Conservation (phyloP, 2,888 invertebrate genomes). For the Alloplasta piceator region DNA sequence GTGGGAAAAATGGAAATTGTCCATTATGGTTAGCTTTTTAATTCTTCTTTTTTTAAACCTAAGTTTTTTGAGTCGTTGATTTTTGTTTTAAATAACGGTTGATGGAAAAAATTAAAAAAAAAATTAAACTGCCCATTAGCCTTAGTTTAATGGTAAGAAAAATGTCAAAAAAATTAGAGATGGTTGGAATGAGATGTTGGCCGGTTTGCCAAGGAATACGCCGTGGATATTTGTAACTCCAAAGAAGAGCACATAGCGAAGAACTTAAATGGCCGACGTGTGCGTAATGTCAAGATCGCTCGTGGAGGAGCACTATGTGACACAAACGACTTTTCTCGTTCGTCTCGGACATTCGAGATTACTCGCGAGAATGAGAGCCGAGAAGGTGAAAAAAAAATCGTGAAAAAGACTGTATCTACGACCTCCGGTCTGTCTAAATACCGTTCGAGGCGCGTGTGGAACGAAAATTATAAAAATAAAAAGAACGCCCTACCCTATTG, state of each 20-base stretch:
- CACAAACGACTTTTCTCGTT: slow-evolving; percentile 12
- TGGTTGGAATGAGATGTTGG: too few species aligned
- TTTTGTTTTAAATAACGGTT: too few species aligned
- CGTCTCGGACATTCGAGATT: slow-evolving; percentile 11
- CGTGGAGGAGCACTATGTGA: slow-evolving; percentile 13
- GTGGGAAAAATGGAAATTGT: too few species aligned
- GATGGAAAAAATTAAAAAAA: too few species aligned
- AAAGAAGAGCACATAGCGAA: neutral
- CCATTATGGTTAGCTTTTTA: too few species aligned
- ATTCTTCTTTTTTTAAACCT: too few species aligned
- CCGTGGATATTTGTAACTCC: too few species aligned
- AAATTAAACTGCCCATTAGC: too few species aligned
- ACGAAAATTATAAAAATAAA: slow-evolving; percentile 3
- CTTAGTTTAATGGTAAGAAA: too few species aligned
- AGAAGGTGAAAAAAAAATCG: neutral
- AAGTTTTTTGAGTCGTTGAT: too few species aligned
- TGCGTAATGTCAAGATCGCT: slow-evolving; percentile 47
- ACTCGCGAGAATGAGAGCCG: slow-evolving; percentile 16
- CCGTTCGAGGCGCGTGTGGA: slow-evolving; percentile 38
- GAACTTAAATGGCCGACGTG: slow-evolving; percentile 39
- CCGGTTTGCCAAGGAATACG: too few species aligned
- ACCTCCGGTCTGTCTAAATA: slow-evolving; percentile 39
- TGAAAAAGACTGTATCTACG: slow-evolving; percentile 10
- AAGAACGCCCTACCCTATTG: slow-evolving; percentile 23
- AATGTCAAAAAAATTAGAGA: too few species aligned